These are phyloP conservation scores for Lepidonotus clava DNA, from an alignment of 2,888 invertebrate species.

Conservation along the genomic window DNA sequence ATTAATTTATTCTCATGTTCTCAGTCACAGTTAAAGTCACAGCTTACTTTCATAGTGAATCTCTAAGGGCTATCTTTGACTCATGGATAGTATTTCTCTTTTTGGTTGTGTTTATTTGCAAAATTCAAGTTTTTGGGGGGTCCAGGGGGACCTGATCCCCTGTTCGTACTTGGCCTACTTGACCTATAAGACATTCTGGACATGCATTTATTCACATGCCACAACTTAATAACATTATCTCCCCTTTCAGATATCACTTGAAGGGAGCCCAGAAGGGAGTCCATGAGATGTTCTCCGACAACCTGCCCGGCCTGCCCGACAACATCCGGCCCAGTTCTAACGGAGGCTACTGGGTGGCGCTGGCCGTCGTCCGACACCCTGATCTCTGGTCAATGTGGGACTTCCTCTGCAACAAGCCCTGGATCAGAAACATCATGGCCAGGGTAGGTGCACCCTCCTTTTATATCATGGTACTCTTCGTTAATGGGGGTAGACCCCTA, in stretches of 20 bases:
- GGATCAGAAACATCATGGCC: constrained; percentile 59
- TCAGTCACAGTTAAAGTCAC: too few species aligned
- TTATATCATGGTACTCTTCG: too few species aligned
- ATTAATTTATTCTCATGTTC: too few species aligned
- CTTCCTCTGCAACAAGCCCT: constrained; percentile 53
- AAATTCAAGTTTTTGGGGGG: too few species aligned
- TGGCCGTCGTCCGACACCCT: constrained; percentile 66
- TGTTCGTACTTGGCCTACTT: too few species aligned
- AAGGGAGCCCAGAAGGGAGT: constrained; percentile 90
- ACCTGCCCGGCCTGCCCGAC: constrained; percentile 85
- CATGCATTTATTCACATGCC: background rate
- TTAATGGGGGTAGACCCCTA: too few species aligned
- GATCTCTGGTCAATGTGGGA: constrained; percentile 55
- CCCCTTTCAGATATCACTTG: constrained; percentile 85
- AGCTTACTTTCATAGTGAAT: too few species aligned
- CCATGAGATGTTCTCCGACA: constrained; percentile 89
- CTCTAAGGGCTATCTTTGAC: too few species aligned
- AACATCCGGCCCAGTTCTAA: constrained; percentile 82
- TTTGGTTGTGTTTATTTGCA: too few species aligned
- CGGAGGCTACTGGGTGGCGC: constrained; percentile 80
- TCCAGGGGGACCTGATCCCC: too few species aligned
- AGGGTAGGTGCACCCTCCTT: constrained; percentile 54
- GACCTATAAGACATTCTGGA: too few species aligned
- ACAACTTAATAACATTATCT: constrained; percentile 7
- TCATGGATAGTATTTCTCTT: too few species aligned